Percentiles rank a stretch among this genome's conserved stretches.
Evolutionary conservation across 92 coral and sea anemone species (phyloP).

Genomic region (Epizoanthus rinbou): DNA sequence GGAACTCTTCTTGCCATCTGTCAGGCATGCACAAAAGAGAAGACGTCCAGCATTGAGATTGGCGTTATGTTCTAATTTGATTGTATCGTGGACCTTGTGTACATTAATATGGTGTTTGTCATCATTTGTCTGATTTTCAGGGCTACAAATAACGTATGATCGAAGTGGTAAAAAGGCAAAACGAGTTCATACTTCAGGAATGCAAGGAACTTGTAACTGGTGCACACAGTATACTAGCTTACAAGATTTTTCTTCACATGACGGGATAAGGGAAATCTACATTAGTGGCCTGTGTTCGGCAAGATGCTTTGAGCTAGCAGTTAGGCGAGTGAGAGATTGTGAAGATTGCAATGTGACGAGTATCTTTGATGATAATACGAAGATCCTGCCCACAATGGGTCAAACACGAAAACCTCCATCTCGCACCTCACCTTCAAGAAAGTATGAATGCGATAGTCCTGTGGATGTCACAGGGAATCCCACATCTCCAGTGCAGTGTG

Average conservation of each 20-base stretch:
- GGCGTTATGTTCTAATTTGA: no score
- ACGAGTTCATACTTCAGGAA: conserved; percentile 23
- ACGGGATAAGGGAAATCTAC: conserved; percentile 25
- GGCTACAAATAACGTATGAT: conserved; percentile 32
- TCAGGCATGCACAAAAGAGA: no score
- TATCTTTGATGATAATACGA: conserved; percentile 15
- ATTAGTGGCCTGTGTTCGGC: conserved; percentile 39
- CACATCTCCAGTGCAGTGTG: no score
- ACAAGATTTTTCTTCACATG: conserved; percentile 37
- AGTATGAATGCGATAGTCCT: not conserved
- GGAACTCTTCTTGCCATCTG: no score
- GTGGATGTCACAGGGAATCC: not conserved
- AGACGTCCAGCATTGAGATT: no score
- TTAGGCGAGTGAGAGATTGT: conserved; percentile 30
- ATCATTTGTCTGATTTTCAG: not conserved
- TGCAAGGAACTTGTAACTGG: conserved; percentile 34
- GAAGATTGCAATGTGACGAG: conserved; percentile 19
- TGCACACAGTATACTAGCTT: conserved; percentile 8
- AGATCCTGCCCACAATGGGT: not conserved
- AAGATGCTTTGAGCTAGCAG: conserved; percentile 42
- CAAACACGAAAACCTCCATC: not conserved
- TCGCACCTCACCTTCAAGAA: not conserved
- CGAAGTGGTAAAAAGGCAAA: conserved; percentile 21
- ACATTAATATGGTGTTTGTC: no score
- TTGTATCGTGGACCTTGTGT: no score